Percentiles rank a stretch among this genome's conserved stretches.
Evolutionary conservation across 2,797 vertebrate genomes (phyloP).

Genomic region (Podarcis siculus): DNA sequence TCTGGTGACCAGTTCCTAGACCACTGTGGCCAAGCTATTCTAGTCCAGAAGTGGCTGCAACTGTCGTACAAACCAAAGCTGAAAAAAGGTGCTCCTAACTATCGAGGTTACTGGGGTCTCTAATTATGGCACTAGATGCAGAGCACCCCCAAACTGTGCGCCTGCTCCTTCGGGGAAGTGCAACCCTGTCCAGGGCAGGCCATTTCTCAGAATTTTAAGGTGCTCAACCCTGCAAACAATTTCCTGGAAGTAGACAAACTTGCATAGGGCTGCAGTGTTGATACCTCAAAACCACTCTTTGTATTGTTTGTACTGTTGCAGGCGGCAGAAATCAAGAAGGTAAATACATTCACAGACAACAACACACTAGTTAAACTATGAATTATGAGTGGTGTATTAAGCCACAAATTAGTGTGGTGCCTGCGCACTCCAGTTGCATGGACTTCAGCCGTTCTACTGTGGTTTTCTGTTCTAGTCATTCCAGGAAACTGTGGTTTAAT

Average conservation of each 20-base stretch:
- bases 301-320: background rate
- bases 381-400: background rate
- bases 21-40: too few relatives aligned
- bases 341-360: background rate
- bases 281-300: background rate
- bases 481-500: background rate
- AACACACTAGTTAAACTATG: background rate
- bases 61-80: too few relatives aligned
- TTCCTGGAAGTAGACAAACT: background rate
- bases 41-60: too few relatives aligned
- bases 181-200: too few relatives aligned
- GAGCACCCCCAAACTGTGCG: too few relatives aligned
- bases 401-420: background rate
- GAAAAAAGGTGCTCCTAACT: too few relatives aligned
- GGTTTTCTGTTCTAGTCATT: background rate
- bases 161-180: too few relatives aligned
- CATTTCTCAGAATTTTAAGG: too few relatives aligned
- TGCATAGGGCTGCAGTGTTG: background rate
- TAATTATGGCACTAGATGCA: too few relatives aligned
- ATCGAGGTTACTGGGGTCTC: too few relatives aligned
- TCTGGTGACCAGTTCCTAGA: too few relatives aligned
- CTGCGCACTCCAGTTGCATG: background rate
- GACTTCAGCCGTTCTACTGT: background rate
- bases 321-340: background rate
- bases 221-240: background rate